Evolutionary conservation across 2,888 invertebrate genomes (phyloP), one percentile per base, ranked within the genome.

Genomic region (Theretra japonica): DNA sequence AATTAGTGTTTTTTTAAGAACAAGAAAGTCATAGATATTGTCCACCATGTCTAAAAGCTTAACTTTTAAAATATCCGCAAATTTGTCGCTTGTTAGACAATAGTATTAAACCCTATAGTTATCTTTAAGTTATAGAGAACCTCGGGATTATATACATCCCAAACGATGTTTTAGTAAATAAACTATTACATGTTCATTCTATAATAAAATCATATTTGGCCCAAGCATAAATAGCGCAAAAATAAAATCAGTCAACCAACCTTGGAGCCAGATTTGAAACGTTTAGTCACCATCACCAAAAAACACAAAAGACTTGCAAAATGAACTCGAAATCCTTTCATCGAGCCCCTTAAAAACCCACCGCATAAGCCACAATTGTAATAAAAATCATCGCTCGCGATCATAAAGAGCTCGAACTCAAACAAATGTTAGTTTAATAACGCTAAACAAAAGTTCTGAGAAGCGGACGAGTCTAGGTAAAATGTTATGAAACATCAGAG

Each of bases 401-500:
- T 33, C 69, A 33, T 69, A 69, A 69, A 53, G 56, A 56, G 56
- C 69, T 56, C 48, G 17, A 25, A 60, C 19, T 68, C 48, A 68
- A 48, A 68, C 68, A 50, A 21, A 53, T 53, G 53, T 53, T 53
- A 5, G 53, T 48, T 53, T 60, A 60, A 33, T 7, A 30, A 28
- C 19, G 28, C 28, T 59, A 74, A 77, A 78, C 79, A 78, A 72
- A 75, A 75, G 73, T 88, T 88, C 87, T 68, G 70, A 77, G 88
- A 86, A 87, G 71, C 69, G 70, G 78, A 77, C 71, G 77, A 72
- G 76, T 78, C 84, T 81, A 83, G 56, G 56, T 50, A 87, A 60
- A 65, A 85, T 89, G 89, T 89, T 90, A 85, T 88, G 86, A 87
- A 86, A 86, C 82, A 80, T 79, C 82, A 84, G 82, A 81, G 77